Base-by-base conservation (phyloP, 2,888 invertebrate species). In the Oxystoma pomonae region DNA sequence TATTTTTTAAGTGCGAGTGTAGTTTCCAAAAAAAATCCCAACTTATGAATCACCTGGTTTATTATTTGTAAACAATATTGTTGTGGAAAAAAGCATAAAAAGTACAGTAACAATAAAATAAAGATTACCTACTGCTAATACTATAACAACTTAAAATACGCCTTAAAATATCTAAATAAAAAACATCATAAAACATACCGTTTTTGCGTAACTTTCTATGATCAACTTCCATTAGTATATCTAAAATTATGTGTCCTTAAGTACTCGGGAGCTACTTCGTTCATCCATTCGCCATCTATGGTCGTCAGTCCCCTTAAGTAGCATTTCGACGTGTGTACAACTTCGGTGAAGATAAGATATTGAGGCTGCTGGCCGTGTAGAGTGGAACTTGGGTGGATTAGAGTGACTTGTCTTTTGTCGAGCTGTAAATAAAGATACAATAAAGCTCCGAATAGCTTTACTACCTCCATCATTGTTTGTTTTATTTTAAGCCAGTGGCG, bases 341-440 rank as follows among this genome's bases (percentile, higher is more conserved):
- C 85, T 82, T 97, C 96, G 0, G 91, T 89, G 80, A 90, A 97
- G 59, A 94, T 75, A 0, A 97, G 85, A 65, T 89, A 86, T 18
- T 86, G 86, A 3, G 93, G 89, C 63, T 90, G 88, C 63, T 86
- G 83, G 56, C 87, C 85, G 63, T 91, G 88, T 57, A 96, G 81
- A 21, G 87, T 86, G 57, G 92, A 91, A 50, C 91, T 90, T 0
- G 96, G 96, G 82, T 96, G 96, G 71, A 96, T 89, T 65, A 85
- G 81, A 9, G 94, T 93, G 53, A 85, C 85, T 81, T 89, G 86
- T 69, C 87, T 82, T 61, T 84, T 84, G 57, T 83, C 82, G 66
- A 88, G 71, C 87, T 89, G 76, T 18, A 81, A 78, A 64, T 69
- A 63, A 69, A 70, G 62, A 21, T 5, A 9, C 55, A 12, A 17